Evolutionary conservation across 1,140 invertebrate species (phyloP).

Genomic region (Varroa destructor): DNA sequence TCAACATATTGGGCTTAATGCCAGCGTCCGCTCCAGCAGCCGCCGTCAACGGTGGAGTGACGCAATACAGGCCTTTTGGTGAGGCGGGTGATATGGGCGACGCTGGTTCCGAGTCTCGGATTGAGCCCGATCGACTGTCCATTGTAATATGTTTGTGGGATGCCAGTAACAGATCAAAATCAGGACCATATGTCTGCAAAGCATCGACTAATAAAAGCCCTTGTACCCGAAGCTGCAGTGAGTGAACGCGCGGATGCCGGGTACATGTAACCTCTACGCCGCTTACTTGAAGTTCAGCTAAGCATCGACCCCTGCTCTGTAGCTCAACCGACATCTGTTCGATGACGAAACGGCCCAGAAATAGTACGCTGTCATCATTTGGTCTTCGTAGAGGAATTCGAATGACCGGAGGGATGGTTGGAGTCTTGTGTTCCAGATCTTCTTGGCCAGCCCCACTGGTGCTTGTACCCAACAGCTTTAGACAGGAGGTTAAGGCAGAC

Average conservation of each 20-base stretch:
- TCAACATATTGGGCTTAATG: conserved; percentile 32
- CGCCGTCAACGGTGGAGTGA: conserved; percentile 28
- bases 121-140: conserved; percentile 81
- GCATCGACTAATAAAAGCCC: conserved; percentile 82
- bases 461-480: background rate
- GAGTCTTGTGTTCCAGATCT: background rate
- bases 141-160: conserved; percentile 80
- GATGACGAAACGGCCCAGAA: conserved; percentile 72
- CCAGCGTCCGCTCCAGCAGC: conserved; percentile 32
- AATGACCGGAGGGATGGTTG: background rate
- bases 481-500: conserved; percentile 45
- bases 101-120: conserved; percentile 74
- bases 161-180: conserved; percentile 83
- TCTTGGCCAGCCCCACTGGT: conserved; percentile 27
- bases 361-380: conserved; percentile 48
- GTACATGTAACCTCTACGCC: conserved; percentile 64
- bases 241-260: conserved; percentile 55
- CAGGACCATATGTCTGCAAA: conserved; percentile 78
- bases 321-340: conserved; percentile 72
- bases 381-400: conserved; percentile 28
- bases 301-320: conserved; percentile 50
- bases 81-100: conserved; percentile 60
- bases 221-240: conserved; percentile 69
- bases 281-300: conserved; percentile 67
- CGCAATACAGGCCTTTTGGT: conserved; percentile 40